A percentile compares a stretch with the other conserved stretches of the same genome.
These are phyloP conservation scores for Ia io DNA, from an alignment of 2,113 vertebrate species.

Conservation along the genomic window DNA sequence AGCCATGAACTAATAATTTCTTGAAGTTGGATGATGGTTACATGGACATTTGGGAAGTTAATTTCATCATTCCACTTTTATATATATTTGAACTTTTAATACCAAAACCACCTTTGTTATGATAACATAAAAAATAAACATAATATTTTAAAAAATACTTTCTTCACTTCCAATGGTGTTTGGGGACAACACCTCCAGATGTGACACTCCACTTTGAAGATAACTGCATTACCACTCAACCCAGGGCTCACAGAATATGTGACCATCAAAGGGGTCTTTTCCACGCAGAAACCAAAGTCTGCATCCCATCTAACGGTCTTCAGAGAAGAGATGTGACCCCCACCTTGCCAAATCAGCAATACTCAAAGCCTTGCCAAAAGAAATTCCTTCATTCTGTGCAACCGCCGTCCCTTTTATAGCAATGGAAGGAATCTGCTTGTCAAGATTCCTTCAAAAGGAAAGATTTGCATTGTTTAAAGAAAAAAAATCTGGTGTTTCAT, in stretches of 20 bases:
- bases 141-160: neutral
- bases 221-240: neutral
- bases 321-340: neutral
- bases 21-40: neutral
- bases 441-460: slow-evolving; percentile 17
- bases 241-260: neutral
- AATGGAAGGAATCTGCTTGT: neutral
- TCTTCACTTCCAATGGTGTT: neutral
- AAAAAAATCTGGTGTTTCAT: slow-evolving; percentile 21
- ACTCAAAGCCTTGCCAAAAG: neutral
- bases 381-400: neutral
- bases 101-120: neutral
- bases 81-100: neutral
- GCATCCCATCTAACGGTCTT: neutral
- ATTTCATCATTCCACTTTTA: neutral
- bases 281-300: neutral
- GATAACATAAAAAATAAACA: neutral
- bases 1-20: neutral
- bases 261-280: neutral
- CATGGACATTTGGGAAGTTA: too few relatives aligned
- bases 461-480: neutral
- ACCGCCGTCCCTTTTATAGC: neutral
- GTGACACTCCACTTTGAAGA: neutral
- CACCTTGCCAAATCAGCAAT: neutral
- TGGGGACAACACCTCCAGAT: neutral